A percentile compares a stretch with the other conserved stretches of the same genome.
These are phyloP conservation scores for Dicrurus megarhynchus DNA, from an alignment of 2,113 vertebrate genomes.

Conservation along the genomic window DNA sequence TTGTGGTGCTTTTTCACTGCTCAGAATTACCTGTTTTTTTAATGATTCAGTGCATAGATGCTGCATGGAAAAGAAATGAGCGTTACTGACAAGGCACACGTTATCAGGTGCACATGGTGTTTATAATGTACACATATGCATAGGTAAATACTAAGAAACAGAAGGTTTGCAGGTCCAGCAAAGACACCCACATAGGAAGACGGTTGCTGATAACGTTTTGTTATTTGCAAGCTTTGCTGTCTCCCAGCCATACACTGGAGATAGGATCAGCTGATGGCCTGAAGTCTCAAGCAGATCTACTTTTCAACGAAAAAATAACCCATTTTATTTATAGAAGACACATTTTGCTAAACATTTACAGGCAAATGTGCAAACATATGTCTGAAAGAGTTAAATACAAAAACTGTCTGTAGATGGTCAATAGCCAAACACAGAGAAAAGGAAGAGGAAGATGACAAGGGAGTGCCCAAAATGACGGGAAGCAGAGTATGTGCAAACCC, in stretches of 20 bases:
- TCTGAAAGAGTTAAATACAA: conserved; percentile 2
- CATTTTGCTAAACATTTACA: background rate
- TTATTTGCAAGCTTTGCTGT: background rate
- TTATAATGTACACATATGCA: background rate
- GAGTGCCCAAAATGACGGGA: background rate
- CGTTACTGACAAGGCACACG: background rate
- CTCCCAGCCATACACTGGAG: background rate
- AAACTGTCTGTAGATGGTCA: background rate
- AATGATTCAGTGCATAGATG: background rate
- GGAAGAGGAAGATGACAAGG: background rate
- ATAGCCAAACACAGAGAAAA: background rate
- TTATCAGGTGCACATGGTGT: fast-evolving
- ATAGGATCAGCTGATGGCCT: background rate
- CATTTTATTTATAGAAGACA: background rate
- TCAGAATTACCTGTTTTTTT: background rate
- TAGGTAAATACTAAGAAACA: background rate
- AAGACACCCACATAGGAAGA: background rate
- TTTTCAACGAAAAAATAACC: background rate
- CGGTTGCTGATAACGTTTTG: background rate
- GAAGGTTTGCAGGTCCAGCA: background rate
- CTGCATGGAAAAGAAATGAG: background rate
- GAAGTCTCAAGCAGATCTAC: background rate
- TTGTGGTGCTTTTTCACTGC: background rate
- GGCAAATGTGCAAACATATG: background rate
- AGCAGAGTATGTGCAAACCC: background rate